phyloP scores from a whole-genome alignment of 1,140 invertebrate species.

The Trichogramma pretiosum region DNA sequence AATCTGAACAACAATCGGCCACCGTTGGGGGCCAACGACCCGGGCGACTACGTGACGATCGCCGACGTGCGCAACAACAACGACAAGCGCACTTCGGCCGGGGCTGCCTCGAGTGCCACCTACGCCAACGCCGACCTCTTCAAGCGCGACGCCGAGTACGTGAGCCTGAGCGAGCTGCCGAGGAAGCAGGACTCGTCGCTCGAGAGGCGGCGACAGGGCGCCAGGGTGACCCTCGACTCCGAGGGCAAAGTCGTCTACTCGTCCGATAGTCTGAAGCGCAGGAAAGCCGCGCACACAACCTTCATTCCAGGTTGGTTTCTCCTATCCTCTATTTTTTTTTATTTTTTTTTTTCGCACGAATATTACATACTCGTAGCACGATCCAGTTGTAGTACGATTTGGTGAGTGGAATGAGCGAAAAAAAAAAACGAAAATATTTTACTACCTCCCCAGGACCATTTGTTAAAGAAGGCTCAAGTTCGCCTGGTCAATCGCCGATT shows the following conservation, averaged over 20 bases:
- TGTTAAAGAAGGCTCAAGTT: slow-evolving; percentile 35
- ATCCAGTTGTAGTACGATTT: too few relatives aligned
- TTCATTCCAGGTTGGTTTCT: slow-evolving; percentile 61
- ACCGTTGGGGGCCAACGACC: slow-evolving; percentile 29
- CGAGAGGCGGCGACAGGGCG: slow-evolving; percentile 56
- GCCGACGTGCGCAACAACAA: slow-evolving; percentile 71
- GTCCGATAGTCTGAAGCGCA: slow-evolving; percentile 74
- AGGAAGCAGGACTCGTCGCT: slow-evolving; percentile 43
- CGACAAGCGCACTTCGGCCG: slow-evolving; percentile 46
- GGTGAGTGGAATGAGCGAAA: too few relatives aligned
- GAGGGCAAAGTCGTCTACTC: slow-evolving; percentile 84
- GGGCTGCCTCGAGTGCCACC: slow-evolving; percentile 20
- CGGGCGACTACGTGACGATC: slow-evolving; percentile 77
- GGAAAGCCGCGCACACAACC: slow-evolving; percentile 72
- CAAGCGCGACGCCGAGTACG: slow-evolving; percentile 60
- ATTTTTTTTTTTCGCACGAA: background rate
- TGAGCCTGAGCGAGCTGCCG: slow-evolving; percentile 71
- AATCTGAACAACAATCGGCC: slow-evolving; percentile 29
- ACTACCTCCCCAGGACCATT: slow-evolving; percentile 32
- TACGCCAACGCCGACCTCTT: slow-evolving; percentile 40
- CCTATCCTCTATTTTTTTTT: background rate
- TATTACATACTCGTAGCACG: too few relatives aligned
- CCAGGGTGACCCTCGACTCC: slow-evolving; percentile 75
- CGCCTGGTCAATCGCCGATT: slow-evolving; percentile 42
- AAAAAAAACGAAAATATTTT: too few relatives aligned